Percentiles rank a stretch among this genome's conserved stretches.
Conservation (phyloP, 2,888 invertebrate species). For the Drosophila longiperda region DNA sequence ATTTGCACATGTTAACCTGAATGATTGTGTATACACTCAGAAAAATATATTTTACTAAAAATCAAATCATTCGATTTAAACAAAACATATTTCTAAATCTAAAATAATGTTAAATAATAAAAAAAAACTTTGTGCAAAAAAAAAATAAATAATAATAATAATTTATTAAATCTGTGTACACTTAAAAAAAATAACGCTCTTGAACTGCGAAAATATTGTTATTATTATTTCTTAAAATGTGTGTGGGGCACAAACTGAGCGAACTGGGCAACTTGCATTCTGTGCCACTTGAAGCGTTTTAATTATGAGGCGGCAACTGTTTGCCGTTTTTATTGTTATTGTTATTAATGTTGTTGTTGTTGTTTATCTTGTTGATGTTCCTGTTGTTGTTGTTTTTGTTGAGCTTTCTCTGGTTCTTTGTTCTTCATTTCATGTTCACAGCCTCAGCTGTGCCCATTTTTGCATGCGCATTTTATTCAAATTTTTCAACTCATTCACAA, state of each 20-base stretch:
- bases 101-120: background rate
- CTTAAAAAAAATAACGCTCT: background rate
- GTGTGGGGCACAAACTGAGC: conserved; percentile 3
- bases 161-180: background rate
- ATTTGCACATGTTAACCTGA: conserved; percentile 53
- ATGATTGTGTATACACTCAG: background rate
- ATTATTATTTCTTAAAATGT: background rate
- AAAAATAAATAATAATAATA: background rate
- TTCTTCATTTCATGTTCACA: conserved; percentile 18
- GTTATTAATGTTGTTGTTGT: conserved; percentile 32
- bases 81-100: background rate
- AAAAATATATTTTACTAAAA: background rate
- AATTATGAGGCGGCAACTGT: conserved; percentile 73
- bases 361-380: conserved; percentile 41
- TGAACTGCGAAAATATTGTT: background rate
- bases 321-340: conserved; percentile 58
- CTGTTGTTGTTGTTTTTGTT: conserved; percentile 37
- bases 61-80: background rate
- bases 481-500: conserved; percentile 74
- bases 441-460: conserved; percentile 48
- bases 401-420: conserved; percentile 35
- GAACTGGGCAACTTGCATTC: conserved; percentile 53
- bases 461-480: conserved; percentile 77
- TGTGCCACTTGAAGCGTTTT: conserved; percentile 67
- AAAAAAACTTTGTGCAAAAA: background rate